phyloP scores from a whole-genome alignment of 2,888 invertebrate species.

The Antitype chi region DNA sequence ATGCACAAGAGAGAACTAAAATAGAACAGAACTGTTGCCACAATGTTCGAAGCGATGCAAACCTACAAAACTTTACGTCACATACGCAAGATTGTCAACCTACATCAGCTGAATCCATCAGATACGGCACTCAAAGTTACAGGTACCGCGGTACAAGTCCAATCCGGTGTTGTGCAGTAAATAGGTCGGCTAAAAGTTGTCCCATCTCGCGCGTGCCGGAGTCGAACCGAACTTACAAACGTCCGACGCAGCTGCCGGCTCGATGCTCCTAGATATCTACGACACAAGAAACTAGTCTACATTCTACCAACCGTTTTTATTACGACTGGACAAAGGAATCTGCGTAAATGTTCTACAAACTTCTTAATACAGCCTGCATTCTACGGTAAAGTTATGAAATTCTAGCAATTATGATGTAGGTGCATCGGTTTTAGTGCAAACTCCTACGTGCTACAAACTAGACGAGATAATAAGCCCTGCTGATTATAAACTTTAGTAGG shows the following conservation, averaged over 20 bases:
- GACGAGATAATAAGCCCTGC: slow-evolving; percentile 38
- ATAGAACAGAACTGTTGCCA: background rate
- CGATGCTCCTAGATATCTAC: slow-evolving; percentile 62
- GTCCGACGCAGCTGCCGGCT: slow-evolving; percentile 67
- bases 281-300: slow-evolving; percentile 58
- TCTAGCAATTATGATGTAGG: slow-evolving; percentile 28
- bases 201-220: slow-evolving; percentile 68
- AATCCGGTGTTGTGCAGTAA: slow-evolving; percentile 73
- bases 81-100: slow-evolving; percentile 57
- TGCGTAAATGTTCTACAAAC: slow-evolving; percentile 34
- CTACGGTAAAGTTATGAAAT: slow-evolving; percentile 26
- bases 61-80: slow-evolving; percentile 40
- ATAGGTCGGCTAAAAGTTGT: slow-evolving; percentile 77
- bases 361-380: slow-evolving; percentile 7
- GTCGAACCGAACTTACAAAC: slow-evolving; percentile 71
- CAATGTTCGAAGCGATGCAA: slow-evolving; percentile 27
- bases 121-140: slow-evolving; percentile 69
- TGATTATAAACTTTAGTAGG: slow-evolving; percentile 25
- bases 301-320: slow-evolving; percentile 54
- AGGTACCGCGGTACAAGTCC: slow-evolving; percentile 67
- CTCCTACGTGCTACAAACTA: slow-evolving; percentile 43
- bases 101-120: slow-evolving; percentile 72
- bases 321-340: slow-evolving; percentile 33
- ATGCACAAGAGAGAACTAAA: slow-evolving; percentile 5
- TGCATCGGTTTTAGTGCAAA: slow-evolving; percentile 38